Conservation (phyloP, 1,140 invertebrate genomes). For the Nebria ingens region DNA sequence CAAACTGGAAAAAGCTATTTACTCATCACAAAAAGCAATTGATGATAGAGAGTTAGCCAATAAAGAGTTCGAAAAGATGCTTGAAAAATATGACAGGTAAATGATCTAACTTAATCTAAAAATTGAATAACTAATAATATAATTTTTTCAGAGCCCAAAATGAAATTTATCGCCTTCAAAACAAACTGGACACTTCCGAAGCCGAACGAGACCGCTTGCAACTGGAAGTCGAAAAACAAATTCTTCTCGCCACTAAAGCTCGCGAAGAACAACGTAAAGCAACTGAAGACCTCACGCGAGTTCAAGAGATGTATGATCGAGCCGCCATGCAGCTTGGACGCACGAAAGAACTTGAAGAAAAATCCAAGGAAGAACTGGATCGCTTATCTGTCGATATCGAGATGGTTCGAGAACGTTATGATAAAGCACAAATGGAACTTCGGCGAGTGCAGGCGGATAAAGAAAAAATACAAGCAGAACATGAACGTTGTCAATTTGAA, state of each 20-base stretch:
- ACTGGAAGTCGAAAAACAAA: constrained; percentile 76
- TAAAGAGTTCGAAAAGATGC: constrained; percentile 83
- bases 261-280: constrained; percentile 77
- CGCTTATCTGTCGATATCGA: constrained; percentile 65
- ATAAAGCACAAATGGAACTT: constrained; percentile 77
- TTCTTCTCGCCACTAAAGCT: constrained; percentile 62
- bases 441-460: constrained; percentile 71
- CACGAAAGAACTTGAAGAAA: constrained; percentile 83
- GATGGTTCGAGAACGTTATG: constrained; percentile 80
- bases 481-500: constrained; percentile 77
- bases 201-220: constrained; percentile 77
- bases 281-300: constrained; percentile 69
- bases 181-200: constrained; percentile 74
- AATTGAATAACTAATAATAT: constrained; percentile 10
- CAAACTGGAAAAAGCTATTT: constrained; percentile 76
- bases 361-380: constrained; percentile 80
- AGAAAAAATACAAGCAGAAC: constrained; percentile 73
- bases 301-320: constrained; percentile 81
- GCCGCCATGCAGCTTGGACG: constrained; percentile 70
- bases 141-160: constrained; percentile 61
- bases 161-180: constrained; percentile 78
- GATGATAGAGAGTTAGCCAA: constrained; percentile 80
- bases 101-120: constrained; percentile 17
- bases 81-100: constrained; percentile 88
- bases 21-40: constrained; percentile 64